These are phyloP conservation scores for Drosophila orena DNA, from an alignment of 1,140 invertebrate genomes.

Conservation along the genomic window DNA sequence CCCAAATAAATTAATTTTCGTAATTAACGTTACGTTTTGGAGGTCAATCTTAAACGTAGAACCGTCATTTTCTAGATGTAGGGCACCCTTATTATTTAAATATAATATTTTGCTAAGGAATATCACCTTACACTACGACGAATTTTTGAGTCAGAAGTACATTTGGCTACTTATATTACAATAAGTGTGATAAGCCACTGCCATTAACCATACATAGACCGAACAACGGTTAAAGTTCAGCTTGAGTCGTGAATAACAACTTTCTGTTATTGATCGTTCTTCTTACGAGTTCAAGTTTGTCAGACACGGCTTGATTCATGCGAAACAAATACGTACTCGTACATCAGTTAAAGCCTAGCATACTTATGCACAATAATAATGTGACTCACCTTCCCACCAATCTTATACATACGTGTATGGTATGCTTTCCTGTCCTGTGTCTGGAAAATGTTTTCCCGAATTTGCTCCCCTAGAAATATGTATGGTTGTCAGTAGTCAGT, in stretches of 20 bases:
- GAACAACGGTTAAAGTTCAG: conserved; percentile 54
- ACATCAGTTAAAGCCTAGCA: background rate
- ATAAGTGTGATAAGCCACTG: conserved; percentile 41
- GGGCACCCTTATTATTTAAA: too few relatives aligned
- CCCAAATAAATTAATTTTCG: too few relatives aligned
- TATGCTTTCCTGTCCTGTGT: background rate
- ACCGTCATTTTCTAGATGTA: too few relatives aligned
- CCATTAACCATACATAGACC: conserved; percentile 1
- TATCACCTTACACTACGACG: background rate
- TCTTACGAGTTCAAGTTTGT: background rate
- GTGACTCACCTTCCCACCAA: conserved; percentile 36
- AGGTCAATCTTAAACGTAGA: too few relatives aligned
- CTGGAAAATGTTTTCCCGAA: background rate
- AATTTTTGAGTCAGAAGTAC: conserved; percentile 4
- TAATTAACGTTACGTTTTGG: too few relatives aligned
- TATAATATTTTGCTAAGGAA: background rate
- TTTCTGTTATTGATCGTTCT: conserved; percentile 16
- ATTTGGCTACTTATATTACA: conserved; percentile 52
- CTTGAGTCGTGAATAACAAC: conserved; percentile 53
- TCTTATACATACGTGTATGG: conserved; percentile 25
- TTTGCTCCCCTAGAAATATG: background rate
- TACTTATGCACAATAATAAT: background rate
- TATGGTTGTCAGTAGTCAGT: background rate
- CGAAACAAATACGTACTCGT: background rate
- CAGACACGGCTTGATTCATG: background rate